These are phyloP conservation scores for Philereme transversata DNA, from an alignment of 2,888 invertebrate species.

Conservation along the genomic window DNA sequence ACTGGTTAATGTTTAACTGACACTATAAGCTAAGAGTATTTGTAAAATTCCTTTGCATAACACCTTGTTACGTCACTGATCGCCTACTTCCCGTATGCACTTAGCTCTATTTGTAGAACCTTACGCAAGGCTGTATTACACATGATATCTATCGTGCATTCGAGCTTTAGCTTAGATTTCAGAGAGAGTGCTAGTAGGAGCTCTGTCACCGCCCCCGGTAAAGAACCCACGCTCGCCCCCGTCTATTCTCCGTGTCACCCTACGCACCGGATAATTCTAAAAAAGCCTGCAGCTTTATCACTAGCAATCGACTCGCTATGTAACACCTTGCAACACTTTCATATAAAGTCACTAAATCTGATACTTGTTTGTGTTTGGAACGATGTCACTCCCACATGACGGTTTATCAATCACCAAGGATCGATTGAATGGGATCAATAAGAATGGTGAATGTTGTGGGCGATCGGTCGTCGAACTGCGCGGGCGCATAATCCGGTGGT, in stretches of 20 bases:
- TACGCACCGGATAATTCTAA: conserved; percentile 46
- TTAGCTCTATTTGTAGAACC: conserved; percentile 37
- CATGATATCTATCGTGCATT: conserved; percentile 17
- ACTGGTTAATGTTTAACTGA: not conserved
- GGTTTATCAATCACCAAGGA: conserved; percentile 78
- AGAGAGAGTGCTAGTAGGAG: conserved; percentile 39
- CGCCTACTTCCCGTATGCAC: conserved; percentile 10
- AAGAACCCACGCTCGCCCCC: conserved; percentile 51
- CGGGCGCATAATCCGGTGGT: conserved; percentile 75
- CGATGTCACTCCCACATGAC: conserved; percentile 68
- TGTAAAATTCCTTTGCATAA: conserved; percentile 3
- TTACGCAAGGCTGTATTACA: conserved; percentile 39
- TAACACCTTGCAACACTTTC: conserved; percentile 37
- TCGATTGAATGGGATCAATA: conserved; percentile 78
- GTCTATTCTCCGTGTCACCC: conserved; percentile 50
- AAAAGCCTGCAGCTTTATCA: conserved; percentile 36
- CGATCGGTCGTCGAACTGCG: conserved; percentile 83
- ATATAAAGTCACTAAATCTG: conserved; percentile 34
- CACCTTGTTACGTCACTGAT: conserved; percentile 12
- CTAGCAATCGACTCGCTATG: conserved; percentile 29
- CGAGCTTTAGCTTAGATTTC: conserved; percentile 15
- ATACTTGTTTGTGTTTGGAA: conserved; percentile 46
- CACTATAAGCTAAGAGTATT: not conserved
- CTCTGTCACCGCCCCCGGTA: conserved; percentile 51
- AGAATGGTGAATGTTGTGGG: conserved; percentile 73